Evolutionary conservation across 2,113 vertebrate genomes (phyloP).

Genomic region (Talpa occidentalis): DNA sequence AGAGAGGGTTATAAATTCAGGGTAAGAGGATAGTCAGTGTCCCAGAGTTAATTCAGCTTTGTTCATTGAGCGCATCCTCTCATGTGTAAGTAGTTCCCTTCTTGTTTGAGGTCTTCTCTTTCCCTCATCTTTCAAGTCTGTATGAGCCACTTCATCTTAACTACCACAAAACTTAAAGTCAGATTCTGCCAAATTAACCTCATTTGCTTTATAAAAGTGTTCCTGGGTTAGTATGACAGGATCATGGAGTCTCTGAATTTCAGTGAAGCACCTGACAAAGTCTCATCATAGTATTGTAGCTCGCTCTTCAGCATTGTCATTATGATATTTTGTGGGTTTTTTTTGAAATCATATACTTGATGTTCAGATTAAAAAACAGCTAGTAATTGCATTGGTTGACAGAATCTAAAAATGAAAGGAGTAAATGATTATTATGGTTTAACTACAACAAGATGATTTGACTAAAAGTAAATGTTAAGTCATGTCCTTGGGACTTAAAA

Average conservation of each 20-base stretch:
- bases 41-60: neutral
- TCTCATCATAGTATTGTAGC: neutral
- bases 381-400: slow-evolving; percentile 5
- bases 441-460: slow-evolving; percentile 41
- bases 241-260: slow-evolving; percentile 4
- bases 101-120: neutral
- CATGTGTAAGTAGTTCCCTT: neutral
- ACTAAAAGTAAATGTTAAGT: slow-evolving; percentile 12
- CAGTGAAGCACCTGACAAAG: neutral
- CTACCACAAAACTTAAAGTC: neutral
- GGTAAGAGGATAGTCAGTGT: neutral
- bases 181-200: neutral
- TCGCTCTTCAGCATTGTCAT: neutral
- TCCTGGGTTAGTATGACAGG: neutral
- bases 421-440: neutral
- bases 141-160: neutral
- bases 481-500: neutral
- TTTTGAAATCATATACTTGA: slow-evolving; percentile 32
- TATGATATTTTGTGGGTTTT: neutral
- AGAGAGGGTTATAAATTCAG: neutral
- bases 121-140: neutral
- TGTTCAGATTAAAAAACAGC: neutral
- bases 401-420: slow-evolving; percentile 22
- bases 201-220: neutral
- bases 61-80: neutral